Evolutionary conservation across 1,140 invertebrate genomes (phyloP).

Genomic region (Dryas iulia): DNA sequence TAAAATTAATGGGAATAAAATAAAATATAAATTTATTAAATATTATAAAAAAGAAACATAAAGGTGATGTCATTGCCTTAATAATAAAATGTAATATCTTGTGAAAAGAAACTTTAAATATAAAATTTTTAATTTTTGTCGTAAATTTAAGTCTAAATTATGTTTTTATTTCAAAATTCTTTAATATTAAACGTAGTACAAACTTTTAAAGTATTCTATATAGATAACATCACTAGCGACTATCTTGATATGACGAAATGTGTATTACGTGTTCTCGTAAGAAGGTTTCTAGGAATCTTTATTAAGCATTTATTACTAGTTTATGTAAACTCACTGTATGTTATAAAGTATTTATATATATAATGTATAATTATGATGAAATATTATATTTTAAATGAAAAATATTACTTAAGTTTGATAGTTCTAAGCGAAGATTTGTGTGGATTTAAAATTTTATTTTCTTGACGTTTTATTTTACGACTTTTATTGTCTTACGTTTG

Average conservation of each 20-base stretch:
- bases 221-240: slow-evolving; percentile 4
- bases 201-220: background rate
- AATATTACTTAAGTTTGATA: background rate
- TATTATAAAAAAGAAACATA: too few species aligned
- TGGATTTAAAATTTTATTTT: too few species aligned
- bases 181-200: background rate
- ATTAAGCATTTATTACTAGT: slow-evolving; percentile 16
- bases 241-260: slow-evolving; percentile 31
- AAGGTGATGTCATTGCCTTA: too few species aligned
- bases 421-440: too few species aligned
- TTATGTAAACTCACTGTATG: slow-evolving; percentile 10
- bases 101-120: too few species aligned
- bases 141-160: too few species aligned
- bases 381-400: background rate
- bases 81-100: too few species aligned
- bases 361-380: background rate
- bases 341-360: background rate
- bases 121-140: too few species aligned
- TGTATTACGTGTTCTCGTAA: slow-evolving; percentile 24
- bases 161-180: background rate
- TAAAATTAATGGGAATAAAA: too few species aligned
- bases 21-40: too few species aligned
- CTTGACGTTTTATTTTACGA: too few species aligned
- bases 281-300: slow-evolving; percentile 23
- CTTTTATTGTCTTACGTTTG: too few species aligned